phyloP scores from a whole-genome alignment of 1,140 invertebrate genomes.

The Adelges cooleyi region DNA sequence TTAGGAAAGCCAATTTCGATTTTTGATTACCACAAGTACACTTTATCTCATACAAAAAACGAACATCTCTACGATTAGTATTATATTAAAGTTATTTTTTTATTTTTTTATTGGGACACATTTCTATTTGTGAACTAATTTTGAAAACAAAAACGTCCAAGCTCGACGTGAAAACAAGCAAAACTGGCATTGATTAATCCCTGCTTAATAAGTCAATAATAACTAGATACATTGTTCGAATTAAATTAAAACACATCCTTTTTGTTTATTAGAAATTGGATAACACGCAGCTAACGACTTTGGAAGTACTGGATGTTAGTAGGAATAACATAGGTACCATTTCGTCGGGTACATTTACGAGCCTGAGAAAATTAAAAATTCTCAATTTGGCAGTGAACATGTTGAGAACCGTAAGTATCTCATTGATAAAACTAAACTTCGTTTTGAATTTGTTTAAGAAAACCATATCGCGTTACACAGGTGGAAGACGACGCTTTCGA shows the following conservation, averaged over 20 bases:
- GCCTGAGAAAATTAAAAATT: constrained; percentile 53
- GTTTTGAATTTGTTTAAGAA: constrained; percentile 9
- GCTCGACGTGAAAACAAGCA: too few species aligned
- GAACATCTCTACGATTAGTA: too few species aligned
- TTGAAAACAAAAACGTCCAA: too few species aligned
- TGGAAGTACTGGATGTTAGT: constrained; percentile 69
- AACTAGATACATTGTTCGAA: too few species aligned
- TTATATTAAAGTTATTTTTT: too few species aligned
- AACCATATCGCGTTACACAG: constrained; percentile 42
- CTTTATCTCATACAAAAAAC: not conserved
- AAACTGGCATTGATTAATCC: too few species aligned
- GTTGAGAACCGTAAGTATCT: constrained; percentile 62
- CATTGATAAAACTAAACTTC: not conserved
- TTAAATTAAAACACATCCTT: too few species aligned
- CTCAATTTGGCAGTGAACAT: constrained; percentile 76
- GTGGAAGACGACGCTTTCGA: constrained; percentile 76
- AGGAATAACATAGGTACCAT: constrained; percentile 72
- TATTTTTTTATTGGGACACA: not conserved
- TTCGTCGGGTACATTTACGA: constrained; percentile 63
- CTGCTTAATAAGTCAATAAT: too few species aligned
- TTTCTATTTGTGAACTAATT: not conserved
- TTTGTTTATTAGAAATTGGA: constrained; percentile 53
- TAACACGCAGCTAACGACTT: constrained; percentile 48
- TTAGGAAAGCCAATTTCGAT: too few species aligned
- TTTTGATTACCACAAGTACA: not conserved